phyloP scores from a whole-genome alignment of 2,888 invertebrate genomes.

The Ashinkailepas kermadecensis region DNA sequence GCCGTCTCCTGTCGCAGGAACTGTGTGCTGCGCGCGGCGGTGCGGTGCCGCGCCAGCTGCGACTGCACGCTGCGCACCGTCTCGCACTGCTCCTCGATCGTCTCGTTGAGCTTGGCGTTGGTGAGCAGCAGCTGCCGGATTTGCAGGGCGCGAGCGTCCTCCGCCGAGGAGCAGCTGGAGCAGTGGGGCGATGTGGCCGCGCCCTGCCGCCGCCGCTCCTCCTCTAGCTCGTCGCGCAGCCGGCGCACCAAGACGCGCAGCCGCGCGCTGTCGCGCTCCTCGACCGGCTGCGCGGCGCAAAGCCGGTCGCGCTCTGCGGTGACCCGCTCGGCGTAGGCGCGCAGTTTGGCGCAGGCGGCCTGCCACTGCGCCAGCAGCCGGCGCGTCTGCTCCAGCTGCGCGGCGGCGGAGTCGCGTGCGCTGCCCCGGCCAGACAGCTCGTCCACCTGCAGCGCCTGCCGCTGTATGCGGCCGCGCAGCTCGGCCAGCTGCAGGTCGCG shows the following conservation, averaged over 20 bases:
- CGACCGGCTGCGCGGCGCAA: background rate
- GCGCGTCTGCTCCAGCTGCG: background rate
- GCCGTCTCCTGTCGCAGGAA: constrained; percentile 4
- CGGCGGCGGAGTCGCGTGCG: no score
- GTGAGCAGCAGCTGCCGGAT: constrained; percentile 8
- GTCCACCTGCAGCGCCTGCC: background rate
- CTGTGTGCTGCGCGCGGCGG: background rate
- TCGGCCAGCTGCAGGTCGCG: constrained; percentile 4
- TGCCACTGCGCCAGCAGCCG: constrained; percentile 12
- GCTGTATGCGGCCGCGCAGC: background rate
- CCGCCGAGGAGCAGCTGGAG: background rate
- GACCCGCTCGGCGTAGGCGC: constrained; percentile 2
- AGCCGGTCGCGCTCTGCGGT: background rate
- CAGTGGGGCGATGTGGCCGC: background rate
- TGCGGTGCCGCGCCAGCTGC: background rate
- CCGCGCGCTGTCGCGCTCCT: background rate
- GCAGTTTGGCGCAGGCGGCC: background rate
- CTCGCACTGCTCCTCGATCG: constrained; percentile 8
- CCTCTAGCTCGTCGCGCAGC: background rate
- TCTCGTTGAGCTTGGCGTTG: constrained; percentile 16
- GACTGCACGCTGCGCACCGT: background rate
- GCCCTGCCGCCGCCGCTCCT: background rate
- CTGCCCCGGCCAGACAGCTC: background rate
- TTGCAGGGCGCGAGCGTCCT: background rate
- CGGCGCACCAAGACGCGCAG: background rate